A percentile compares a stretch with the other conserved stretches of the same genome.
These are phyloP conservation scores for Apocheima hispidaria DNA, from an alignment of 2,888 invertebrate genomes.

Conservation along the genomic window DNA sequence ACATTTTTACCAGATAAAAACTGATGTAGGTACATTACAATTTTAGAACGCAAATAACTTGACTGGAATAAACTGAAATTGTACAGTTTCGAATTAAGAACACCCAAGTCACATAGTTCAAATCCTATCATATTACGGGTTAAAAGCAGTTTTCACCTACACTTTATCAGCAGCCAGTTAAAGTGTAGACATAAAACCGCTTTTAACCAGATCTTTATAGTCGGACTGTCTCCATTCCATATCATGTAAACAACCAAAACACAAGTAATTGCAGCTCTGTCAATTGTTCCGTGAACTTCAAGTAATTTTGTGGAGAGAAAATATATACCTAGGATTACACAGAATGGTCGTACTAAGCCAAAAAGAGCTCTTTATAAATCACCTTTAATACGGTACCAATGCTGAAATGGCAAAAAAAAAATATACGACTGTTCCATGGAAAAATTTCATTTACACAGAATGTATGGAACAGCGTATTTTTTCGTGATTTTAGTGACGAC, in stretches of 20 bases:
- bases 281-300: background rate
- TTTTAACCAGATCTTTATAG: slow-evolving; percentile 31
- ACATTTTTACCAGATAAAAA: slow-evolving; percentile 31
- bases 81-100: slow-evolving; percentile 39
- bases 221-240: slow-evolving; percentile 19
- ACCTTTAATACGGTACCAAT: too few species aligned
- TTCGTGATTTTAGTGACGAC: too few species aligned
- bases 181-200: slow-evolving; percentile 39
- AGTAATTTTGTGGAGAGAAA: background rate
- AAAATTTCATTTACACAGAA: too few species aligned
- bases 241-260: slow-evolving; percentile 11
- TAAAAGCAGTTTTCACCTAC: slow-evolving; percentile 5
- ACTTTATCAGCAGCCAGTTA: slow-evolving; percentile 23
- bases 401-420: too few species aligned
- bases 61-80: slow-evolving; percentile 48
- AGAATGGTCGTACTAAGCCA: too few species aligned
- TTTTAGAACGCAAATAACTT: slow-evolving; percentile 20
- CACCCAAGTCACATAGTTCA: slow-evolving; percentile 55
- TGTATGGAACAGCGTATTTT: too few species aligned
- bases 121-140: slow-evolving; percentile 44
- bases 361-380: too few species aligned
- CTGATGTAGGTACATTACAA: slow-evolving; percentile 13
- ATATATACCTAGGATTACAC: too few species aligned
- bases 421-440: too few species aligned
- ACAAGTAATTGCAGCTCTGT: slow-evolving; percentile 11